phyloP scores from a whole-genome alignment of 2,888 invertebrate species.

The Acrobasis consociella region DNA sequence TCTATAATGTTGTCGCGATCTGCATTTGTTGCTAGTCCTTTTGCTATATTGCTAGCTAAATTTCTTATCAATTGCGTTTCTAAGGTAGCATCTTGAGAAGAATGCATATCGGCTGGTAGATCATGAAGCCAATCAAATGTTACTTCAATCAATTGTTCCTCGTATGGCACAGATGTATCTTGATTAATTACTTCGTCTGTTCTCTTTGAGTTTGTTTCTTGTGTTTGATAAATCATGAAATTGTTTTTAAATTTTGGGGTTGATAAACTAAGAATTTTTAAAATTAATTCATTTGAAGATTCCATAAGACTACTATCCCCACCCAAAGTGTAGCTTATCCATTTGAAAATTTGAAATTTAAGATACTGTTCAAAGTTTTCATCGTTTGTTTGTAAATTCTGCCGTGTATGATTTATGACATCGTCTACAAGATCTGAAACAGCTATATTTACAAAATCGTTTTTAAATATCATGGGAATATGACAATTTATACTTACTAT shows the following conservation, averaged over 20 bases:
- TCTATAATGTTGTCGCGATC: constrained; percentile 23
- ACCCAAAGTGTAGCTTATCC: constrained; percentile 30
- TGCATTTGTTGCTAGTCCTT: constrained; percentile 16
- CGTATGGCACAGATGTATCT: constrained; percentile 12
- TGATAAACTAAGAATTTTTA: constrained; percentile 13
- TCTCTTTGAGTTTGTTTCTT: not conserved
- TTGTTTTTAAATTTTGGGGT: not conserved
- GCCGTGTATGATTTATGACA: constrained; percentile 26
- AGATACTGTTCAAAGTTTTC: constrained; percentile 28
- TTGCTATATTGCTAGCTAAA: constrained; percentile 26
- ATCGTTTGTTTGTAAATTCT: constrained; percentile 26
- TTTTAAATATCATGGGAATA: constrained; percentile 10
- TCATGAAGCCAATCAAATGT: constrained; percentile 27
- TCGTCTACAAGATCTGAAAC: constrained; percentile 29
- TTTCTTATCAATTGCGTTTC: constrained; percentile 23
- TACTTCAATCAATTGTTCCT: constrained; percentile 24
- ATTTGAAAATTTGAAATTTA: constrained; percentile 34
- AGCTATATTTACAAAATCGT: constrained; percentile 17
- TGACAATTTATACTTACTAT: constrained; percentile 20
- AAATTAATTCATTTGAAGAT: constrained; percentile 21
- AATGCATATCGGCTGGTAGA: constrained; percentile 21
- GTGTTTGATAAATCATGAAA: not conserved
- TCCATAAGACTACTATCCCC: constrained; percentile 26
- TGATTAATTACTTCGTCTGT: not conserved
- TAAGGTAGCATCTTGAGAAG: constrained; percentile 17